Conservation (phyloP, 2,797 vertebrate genomes). For the Phoxinus dragarum region DNA sequence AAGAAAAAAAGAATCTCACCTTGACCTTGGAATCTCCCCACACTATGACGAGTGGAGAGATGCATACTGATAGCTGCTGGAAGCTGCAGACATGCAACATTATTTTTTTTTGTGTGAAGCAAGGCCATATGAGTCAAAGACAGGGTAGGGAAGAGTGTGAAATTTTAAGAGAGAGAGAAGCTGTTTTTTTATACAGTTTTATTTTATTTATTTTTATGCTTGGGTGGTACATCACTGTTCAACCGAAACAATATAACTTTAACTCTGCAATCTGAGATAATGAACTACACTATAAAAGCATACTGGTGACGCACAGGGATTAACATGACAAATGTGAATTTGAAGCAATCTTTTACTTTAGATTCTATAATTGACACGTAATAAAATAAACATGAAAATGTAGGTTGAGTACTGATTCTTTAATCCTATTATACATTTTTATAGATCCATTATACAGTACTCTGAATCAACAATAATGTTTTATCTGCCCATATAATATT, state of each 20-base stretch:
- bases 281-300: background rate
- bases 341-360: background rate
- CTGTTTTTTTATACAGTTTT: background rate
- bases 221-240: background rate
- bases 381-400: background rate
- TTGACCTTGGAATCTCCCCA: conserved; percentile 29
- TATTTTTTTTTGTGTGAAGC: background rate
- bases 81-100: conserved; percentile 21
- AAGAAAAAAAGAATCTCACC: background rate
- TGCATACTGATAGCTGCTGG: conserved; percentile 19
- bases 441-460: background rate
- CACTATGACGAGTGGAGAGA: conserved; percentile 10
- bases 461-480: background rate
- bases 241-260: background rate
- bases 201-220: background rate
- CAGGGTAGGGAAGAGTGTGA: background rate
- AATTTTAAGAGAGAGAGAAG: background rate
- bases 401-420: background rate
- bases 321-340: background rate
- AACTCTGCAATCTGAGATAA: background rate
- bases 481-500: conserved; percentile 10
- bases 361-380: background rate
- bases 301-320: background rate
- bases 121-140: conserved; percentile 17
- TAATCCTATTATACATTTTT: background rate